Percentiles rank a stretch among this genome's conserved stretches.
Evolutionary conservation across 2,888 invertebrate species (phyloP).

Genomic region (Rhabditoides inermis): DNA sequence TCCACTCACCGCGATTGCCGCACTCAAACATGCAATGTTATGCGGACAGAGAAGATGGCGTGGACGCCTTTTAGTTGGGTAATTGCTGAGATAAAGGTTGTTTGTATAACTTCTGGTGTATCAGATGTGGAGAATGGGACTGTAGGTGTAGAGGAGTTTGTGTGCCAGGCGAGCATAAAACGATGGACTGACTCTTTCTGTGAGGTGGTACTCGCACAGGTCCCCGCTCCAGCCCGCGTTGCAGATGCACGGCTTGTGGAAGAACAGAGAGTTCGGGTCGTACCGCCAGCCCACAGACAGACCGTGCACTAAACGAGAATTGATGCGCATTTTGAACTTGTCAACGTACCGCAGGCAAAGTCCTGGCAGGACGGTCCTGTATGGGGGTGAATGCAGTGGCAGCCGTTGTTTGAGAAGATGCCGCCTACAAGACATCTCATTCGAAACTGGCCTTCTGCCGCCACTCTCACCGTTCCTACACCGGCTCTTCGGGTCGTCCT

Average conservation of each 20-base stretch:
- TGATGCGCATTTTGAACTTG: too few relatives aligned
- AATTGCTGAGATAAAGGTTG: too few relatives aligned
- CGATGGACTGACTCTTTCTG: conserved; percentile 27
- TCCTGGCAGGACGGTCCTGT: conserved; percentile 34
- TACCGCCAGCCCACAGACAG: conserved; percentile 38
- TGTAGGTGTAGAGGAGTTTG: background rate
- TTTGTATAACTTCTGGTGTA: too few relatives aligned
- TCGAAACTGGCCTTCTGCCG: background rate
- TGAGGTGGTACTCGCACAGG: conserved; percentile 37
- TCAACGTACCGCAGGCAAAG: conserved; percentile 36
- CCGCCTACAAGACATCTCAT: conserved; percentile 14
- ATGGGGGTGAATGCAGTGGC: conserved; percentile 38
- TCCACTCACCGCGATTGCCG: conserved; percentile 42
- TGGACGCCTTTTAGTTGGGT: too few relatives aligned
- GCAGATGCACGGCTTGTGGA: conserved; percentile 38
- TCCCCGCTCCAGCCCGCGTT: conserved; percentile 39
- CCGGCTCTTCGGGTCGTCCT: conserved; percentile 20
- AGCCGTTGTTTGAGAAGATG: conserved; percentile 23
- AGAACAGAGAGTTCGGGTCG: conserved; percentile 36
- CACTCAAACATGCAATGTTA: conserved; percentile 39
- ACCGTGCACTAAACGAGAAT: conserved; percentile 31
- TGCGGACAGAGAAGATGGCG: too few relatives aligned
- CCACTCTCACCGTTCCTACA: conserved; percentile 21
- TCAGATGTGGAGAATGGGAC: background rate
- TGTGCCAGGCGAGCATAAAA: background rate